These are phyloP conservation scores for Sitta europaea DNA, from an alignment of 2,113 vertebrate genomes.

Conservation along the genomic window DNA sequence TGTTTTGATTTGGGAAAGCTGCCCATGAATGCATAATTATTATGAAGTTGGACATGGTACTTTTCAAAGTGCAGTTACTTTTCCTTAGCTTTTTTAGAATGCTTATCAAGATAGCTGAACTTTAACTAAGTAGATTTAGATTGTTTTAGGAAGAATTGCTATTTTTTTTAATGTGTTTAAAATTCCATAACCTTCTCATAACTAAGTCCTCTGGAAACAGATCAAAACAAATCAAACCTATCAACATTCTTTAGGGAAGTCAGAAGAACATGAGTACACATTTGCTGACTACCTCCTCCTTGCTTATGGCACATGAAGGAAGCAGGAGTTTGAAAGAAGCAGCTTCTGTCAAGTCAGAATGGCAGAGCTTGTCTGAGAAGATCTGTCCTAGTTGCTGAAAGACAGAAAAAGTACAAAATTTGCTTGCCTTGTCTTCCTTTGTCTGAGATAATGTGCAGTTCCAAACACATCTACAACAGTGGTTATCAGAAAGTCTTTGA, in stretches of 20 bases:
- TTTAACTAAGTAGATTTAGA: neutral
- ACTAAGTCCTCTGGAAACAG: neutral
- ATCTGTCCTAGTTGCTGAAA: neutral
- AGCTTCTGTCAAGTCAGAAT: neutral
- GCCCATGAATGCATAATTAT: neutral
- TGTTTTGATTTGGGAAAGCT: neutral
- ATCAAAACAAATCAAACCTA: neutral
- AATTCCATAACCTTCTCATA: neutral
- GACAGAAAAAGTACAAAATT: neutral
- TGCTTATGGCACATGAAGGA: neutral
- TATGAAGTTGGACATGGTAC: neutral
- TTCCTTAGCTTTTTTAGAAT: neutral
- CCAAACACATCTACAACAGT: neutral
- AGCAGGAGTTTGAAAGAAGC: constrained; percentile 13
- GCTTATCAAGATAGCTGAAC: neutral
- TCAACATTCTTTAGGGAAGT: neutral
- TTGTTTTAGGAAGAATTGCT: neutral
- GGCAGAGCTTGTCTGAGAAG: neutral
- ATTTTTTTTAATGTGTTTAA: neutral
- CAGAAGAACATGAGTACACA: neutral
- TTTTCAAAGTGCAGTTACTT: neutral
- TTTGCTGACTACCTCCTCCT: constrained; percentile 16
- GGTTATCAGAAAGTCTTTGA: neutral
- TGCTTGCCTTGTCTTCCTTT: constrained; percentile 16
- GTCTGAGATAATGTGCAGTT: neutral